Evolutionary conservation across 1,140 invertebrate species (phyloP).

Genomic region (Drosophila punjabiensis): DNA sequence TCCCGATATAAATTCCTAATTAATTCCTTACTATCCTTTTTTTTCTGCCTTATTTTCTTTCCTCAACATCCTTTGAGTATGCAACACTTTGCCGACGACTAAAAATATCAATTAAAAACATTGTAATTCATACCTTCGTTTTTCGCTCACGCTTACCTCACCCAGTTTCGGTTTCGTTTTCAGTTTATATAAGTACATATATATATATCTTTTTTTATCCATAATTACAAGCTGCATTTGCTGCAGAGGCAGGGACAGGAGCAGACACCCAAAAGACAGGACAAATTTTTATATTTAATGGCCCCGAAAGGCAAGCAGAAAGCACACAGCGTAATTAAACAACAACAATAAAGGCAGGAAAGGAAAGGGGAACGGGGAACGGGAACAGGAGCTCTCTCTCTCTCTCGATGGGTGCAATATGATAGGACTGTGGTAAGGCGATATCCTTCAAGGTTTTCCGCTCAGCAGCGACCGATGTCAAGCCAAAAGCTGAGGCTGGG

Average conservation of each 20-base stretch:
- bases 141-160: slow-evolving; percentile 38
- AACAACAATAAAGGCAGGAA: slow-evolving; percentile 45
- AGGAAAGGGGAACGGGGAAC: background rate
- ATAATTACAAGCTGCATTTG: slow-evolving; percentile 68
- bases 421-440: slow-evolving; percentile 70
- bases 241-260: slow-evolving; percentile 20
- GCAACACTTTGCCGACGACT: slow-evolving; percentile 37
- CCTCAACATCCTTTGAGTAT: slow-evolving; percentile 21
- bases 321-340: slow-evolving; percentile 70
- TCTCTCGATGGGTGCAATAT: slow-evolving; percentile 63
- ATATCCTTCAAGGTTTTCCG: slow-evolving; percentile 80
- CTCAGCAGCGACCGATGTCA: slow-evolving; percentile 60
- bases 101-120: slow-evolving; percentile 52
- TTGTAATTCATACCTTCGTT: slow-evolving; percentile 41
- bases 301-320: slow-evolving; percentile 33
- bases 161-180: slow-evolving; percentile 43
- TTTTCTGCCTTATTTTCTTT: background rate
- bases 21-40: background rate
- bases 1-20: background rate
- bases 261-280: slow-evolving; percentile 15
- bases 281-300: slow-evolving; percentile 54
- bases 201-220: slow-evolving; percentile 5
- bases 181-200: slow-evolving; percentile 2
- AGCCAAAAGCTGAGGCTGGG: slow-evolving; percentile 23
- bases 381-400: slow-evolving; percentile 38